Percentiles rank a stretch among this genome's conserved stretches.
Evolutionary conservation across 2,888 invertebrate genomes (phyloP).

Genomic region (Peribatodes rhomboidaria): DNA sequence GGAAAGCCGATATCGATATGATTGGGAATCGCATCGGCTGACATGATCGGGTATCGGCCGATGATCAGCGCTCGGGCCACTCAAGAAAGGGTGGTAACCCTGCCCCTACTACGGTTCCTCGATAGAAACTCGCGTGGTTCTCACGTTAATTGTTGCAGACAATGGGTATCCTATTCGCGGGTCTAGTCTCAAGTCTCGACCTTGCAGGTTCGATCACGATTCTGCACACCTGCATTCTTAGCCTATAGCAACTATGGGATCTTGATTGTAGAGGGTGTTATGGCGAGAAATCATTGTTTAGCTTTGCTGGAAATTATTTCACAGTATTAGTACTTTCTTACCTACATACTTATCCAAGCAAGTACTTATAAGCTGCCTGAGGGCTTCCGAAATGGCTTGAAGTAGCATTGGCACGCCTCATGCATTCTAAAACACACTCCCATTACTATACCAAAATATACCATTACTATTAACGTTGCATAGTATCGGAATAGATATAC

Average conservation of each 20-base stretch:
- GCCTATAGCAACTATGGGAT: conserved; percentile 20
- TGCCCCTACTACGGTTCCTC: conserved; percentile 44
- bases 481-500: too few relatives aligned
- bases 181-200: conserved; percentile 59
- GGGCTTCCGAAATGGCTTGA: too few relatives aligned
- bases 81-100: neutral
- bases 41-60: too few relatives aligned
- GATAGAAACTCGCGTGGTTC: conserved; percentile 54
- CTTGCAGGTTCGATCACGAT: conserved; percentile 71
- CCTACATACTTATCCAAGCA: neutral
- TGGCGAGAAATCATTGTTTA: conserved; percentile 6
- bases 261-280: conserved; percentile 13
- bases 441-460: too few relatives aligned
- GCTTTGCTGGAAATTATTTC: conserved; percentile 10
- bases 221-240: conserved; percentile 63
- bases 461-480: too few relatives aligned
- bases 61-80: too few relatives aligned
- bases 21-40: too few relatives aligned
- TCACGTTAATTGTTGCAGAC: conserved; percentile 59
- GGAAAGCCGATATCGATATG: too few relatives aligned
- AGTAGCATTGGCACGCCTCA: too few relatives aligned
- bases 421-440: too few relatives aligned
- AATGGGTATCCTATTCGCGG: conserved; percentile 60
- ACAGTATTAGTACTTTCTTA: neutral
- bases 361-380: neutral